Evolutionary conservation across 2,888 invertebrate species (phyloP).

Genomic region (Penaeus monodon): DNA sequence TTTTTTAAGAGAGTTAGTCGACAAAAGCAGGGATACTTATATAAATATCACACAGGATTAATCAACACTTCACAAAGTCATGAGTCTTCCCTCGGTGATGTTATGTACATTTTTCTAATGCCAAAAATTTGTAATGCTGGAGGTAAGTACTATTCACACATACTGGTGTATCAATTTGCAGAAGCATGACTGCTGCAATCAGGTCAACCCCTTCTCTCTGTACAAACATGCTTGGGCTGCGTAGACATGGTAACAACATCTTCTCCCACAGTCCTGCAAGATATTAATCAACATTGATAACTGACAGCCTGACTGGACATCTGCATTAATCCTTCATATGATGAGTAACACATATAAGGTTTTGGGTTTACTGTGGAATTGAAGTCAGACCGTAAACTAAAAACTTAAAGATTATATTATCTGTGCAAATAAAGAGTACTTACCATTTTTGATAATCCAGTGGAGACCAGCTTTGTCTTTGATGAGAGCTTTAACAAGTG

Average conservation of each 20-base stretch:
- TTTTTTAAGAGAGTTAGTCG: no score
- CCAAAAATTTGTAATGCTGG: not conserved
- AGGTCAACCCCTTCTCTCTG: constrained; percentile 49
- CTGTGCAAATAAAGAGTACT: not conserved
- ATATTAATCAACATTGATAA: not conserved
- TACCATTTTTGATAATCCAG: constrained; percentile 51
- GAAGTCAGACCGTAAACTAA: no score
- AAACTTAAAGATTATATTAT: no score
- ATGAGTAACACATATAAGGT: no score
- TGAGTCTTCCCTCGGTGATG: no score
- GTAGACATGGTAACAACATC: constrained; percentile 39
- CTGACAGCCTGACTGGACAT: no score
- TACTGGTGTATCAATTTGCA: constrained; percentile 37
- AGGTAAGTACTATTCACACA: not conserved
- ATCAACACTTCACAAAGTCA: no score
- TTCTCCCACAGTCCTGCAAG: constrained; percentile 53
- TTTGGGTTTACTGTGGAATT: no score
- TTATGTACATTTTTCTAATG: no score
- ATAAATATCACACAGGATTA: no score
- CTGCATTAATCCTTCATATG: no score
- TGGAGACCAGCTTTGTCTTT: constrained; percentile 30
- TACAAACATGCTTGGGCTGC: constrained; percentile 54
- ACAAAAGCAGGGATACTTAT: no score
- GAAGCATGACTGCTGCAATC: constrained; percentile 34
- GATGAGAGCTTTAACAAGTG: constrained; percentile 25